A percentile compares a stretch with the other conserved stretches of the same genome.
phyloP scores from a whole-genome alignment of 2,888 invertebrate species.

The Lithophane socia region DNA sequence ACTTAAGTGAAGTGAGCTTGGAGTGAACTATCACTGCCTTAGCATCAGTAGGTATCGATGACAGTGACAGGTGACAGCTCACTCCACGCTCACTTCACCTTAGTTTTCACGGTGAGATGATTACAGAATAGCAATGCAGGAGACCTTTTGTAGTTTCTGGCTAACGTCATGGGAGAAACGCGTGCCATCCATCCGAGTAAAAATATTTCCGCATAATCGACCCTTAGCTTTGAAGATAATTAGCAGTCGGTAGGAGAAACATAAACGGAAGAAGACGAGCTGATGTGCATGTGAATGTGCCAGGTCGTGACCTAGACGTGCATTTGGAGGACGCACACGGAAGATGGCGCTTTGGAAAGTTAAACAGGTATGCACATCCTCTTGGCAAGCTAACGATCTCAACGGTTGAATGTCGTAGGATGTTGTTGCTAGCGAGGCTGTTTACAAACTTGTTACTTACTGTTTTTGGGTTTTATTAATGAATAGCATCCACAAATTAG shows the following conservation, averaged over 20 bases:
- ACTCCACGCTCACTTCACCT: no score
- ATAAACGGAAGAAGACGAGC: constrained; percentile 19
- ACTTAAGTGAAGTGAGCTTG: no score
- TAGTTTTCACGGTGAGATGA: no score
- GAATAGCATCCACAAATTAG: no score
- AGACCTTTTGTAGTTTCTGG: neutral
- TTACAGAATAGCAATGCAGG: no score
- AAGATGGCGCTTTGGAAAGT: constrained; percentile 47
- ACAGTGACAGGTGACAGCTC: no score
- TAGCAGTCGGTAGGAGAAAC: neutral
- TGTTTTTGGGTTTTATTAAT: neutral
- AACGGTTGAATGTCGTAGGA: constrained; percentile 2
- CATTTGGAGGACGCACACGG: constrained; percentile 45
- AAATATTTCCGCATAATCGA: constrained; percentile 1
- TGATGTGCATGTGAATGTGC: constrained; percentile 40
- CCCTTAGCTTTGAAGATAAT: constrained; percentile 5
- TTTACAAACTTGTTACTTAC: neutral
- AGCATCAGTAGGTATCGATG: no score
- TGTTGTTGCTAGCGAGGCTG: neutral
- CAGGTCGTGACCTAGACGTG: constrained; percentile 48
- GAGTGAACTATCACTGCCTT: no score
- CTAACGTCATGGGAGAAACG: neutral
- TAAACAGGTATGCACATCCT: constrained; percentile 55
- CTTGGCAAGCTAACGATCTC: constrained; percentile 17
- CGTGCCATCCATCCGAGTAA: neutral